Conservation (phyloP, 2,888 invertebrate species). For the Agrochola circellaris region DNA sequence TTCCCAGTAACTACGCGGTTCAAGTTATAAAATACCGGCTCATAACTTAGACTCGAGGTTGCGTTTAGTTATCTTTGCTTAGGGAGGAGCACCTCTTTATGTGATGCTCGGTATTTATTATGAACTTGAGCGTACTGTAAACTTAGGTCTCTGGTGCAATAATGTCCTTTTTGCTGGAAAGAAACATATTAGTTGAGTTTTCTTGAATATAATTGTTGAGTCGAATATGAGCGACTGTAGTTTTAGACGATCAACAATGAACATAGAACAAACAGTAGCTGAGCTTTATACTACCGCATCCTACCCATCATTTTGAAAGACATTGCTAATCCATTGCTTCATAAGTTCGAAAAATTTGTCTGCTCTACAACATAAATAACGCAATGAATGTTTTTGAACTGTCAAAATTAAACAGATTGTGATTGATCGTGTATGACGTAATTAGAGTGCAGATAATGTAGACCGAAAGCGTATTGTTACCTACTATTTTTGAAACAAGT, state of each 20-base stretch:
- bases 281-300: neutral
- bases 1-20: slow-evolving; percentile 63
- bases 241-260: neutral
- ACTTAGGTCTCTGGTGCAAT: slow-evolving; percentile 1
- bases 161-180: neutral
- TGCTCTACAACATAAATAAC: too few relatives aligned
- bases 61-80: slow-evolving; percentile 15
- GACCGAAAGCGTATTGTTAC: neutral
- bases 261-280: neutral
- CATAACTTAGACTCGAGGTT: slow-evolving; percentile 29
- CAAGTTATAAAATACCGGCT: slow-evolving; percentile 52
- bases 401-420: too few relatives aligned
- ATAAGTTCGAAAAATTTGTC: too few relatives aligned
- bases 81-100: neutral
- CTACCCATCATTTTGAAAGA: too few relatives aligned
- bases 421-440: too few relatives aligned
- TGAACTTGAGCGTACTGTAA: neutral
- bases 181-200: neutral
- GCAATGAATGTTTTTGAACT: too few relatives aligned
- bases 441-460: neutral
- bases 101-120: slow-evolving; percentile 6
- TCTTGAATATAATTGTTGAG: neutral
- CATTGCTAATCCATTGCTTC: too few relatives aligned
- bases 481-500: neutral
- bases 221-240: neutral